Conservation (phyloP, 2,888 invertebrate species). For the Eristalis pertinax region DNA sequence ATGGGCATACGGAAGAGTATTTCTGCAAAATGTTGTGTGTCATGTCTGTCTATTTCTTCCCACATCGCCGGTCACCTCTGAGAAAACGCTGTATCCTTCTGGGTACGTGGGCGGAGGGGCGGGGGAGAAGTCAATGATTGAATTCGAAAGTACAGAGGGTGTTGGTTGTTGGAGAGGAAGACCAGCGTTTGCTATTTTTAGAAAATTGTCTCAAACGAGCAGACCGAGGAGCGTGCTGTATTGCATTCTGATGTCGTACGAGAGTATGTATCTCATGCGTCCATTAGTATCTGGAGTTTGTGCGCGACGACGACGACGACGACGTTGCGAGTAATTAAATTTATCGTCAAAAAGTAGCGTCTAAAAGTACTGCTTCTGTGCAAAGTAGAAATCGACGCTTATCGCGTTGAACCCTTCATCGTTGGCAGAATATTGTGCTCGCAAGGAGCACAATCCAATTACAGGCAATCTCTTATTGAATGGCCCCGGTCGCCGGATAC, state of each 20-base stretch:
- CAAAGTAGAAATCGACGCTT: constrained; percentile 2
- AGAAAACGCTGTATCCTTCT: constrained; percentile 12
- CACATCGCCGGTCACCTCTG: not conserved
- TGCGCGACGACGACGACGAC: not conserved
- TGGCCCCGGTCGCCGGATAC: not conserved
- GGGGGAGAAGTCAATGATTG: constrained; percentile 27
- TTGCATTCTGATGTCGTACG: constrained; percentile 1
- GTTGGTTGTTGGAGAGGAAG: not conserved
- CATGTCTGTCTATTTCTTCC: constrained; percentile 11
- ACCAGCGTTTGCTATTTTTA: constrained; percentile 32
- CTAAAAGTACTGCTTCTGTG: not conserved
- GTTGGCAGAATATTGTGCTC: not conserved
- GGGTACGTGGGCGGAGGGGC: too few relatives aligned
- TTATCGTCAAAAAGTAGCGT: not conserved
- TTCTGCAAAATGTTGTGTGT: constrained; percentile 9
- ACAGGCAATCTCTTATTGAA: constrained; percentile 22
- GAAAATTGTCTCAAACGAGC: not conserved
- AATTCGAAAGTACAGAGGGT: constrained; percentile 9
- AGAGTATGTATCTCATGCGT: not conserved
- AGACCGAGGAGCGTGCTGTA: not conserved
- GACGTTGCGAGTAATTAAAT: not conserved
- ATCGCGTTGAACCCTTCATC: constrained; percentile 16
- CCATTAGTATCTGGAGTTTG: not conserved
- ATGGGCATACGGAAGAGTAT: not conserved
- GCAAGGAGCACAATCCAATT: constrained; percentile 22